These are phyloP conservation scores for Harpalus rufipes DNA, from an alignment of 2,888 invertebrate genomes.

Conservation along the genomic window DNA sequence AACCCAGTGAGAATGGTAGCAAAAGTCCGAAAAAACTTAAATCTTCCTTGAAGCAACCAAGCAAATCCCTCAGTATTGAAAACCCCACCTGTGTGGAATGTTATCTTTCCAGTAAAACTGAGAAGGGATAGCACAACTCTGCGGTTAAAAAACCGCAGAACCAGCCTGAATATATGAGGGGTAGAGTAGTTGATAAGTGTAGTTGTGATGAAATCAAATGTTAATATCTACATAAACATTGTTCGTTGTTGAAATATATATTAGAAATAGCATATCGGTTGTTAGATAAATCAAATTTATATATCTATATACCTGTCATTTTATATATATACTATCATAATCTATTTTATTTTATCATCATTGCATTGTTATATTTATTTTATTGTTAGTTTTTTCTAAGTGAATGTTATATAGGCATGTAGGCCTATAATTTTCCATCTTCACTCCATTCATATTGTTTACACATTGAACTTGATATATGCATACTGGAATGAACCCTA, in stretches of 20 bases:
- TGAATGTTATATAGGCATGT: conserved; percentile 26
- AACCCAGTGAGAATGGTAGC: conserved; percentile 60
- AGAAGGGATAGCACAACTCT: conserved; percentile 75
- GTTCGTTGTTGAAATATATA: conserved; percentile 59
- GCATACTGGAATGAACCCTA: too few species aligned
- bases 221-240: conserved; percentile 68
- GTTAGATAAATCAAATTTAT: conserved; percentile 65
- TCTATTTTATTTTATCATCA: conserved; percentile 17
- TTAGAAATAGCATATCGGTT: conserved; percentile 67
- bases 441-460: conserved; percentile 1
- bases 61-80: conserved; percentile 82
- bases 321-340: conserved; percentile 56
- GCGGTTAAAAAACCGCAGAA: conserved; percentile 67
- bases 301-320: conserved; percentile 63
- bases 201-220: conserved; percentile 74
- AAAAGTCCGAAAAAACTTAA: conserved; percentile 69
- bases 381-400: conserved; percentile 11
- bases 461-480: too few species aligned
- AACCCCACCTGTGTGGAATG: conserved; percentile 87
- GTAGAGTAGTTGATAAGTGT: conserved; percentile 70
- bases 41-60: conserved; percentile 75
- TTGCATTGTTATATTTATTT: conserved; percentile 24
- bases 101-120: conserved; percentile 82
- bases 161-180: conserved; percentile 66
- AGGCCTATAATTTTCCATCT: conserved; percentile 14